A percentile compares a stretch with the other conserved stretches of the same genome.
Conservation (phyloP, 1,140 invertebrate genomes). For the Ceratosolen fusciceps region DNA sequence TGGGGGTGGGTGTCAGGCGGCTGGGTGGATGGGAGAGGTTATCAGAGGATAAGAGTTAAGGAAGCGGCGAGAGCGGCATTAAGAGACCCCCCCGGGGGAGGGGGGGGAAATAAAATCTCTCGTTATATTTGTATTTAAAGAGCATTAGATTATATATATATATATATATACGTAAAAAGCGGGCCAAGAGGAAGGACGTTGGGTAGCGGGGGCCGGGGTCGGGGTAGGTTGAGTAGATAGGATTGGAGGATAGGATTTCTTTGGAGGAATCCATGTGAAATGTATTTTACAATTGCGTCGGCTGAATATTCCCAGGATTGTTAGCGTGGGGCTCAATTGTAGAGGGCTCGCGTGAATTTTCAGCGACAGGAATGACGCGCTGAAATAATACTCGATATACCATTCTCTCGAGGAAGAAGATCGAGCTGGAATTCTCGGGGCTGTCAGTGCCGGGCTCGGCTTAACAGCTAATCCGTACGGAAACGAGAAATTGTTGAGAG, state of each 20-base stretch:
- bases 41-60: too few relatives aligned
- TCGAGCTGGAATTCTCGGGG: conserved; percentile 57
- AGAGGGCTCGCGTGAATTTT: conserved; percentile 47
- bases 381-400: conserved; percentile 65
- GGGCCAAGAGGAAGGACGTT: neutral
- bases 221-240: too few relatives aligned
- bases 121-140: neutral
- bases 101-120: too few relatives aligned
- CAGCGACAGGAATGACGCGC: conserved; percentile 48
- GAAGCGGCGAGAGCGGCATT: too few relatives aligned
- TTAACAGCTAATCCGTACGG: conserved; percentile 70
- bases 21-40: too few relatives aligned
- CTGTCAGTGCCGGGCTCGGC: conserved; percentile 57
- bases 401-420: conserved; percentile 53
- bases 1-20: too few relatives aligned
- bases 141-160: too few relatives aligned
- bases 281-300: conserved; percentile 34
- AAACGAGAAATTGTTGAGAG: conserved; percentile 71
- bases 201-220: too few relatives aligned
- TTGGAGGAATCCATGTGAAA: neutral
- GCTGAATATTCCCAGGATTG: conserved; percentile 45
- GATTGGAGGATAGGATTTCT: neutral
- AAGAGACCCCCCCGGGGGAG: too few relatives aligned
- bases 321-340: conserved; percentile 42
- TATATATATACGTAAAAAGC: neutral